Conservation (phyloP, 2,113 vertebrate genomes). For the Zeus faber region DNA sequence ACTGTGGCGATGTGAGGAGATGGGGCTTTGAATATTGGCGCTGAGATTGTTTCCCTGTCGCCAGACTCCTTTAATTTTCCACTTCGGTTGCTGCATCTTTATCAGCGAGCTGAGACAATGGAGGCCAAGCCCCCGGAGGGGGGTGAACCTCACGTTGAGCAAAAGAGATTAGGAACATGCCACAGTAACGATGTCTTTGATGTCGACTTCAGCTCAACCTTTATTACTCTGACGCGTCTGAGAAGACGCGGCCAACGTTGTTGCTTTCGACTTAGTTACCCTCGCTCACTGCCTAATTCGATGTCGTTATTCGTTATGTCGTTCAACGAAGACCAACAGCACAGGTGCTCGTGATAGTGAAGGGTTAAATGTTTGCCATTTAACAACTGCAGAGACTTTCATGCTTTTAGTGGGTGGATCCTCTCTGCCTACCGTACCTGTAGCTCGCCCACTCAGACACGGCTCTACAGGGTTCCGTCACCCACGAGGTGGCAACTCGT, state of each 20-base stretch:
- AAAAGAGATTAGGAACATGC: slow-evolving; percentile 44
- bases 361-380: background rate
- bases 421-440: background rate
- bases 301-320: background rate
- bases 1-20: background rate
- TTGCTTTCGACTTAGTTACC: too few species aligned
- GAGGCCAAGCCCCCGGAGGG: background rate
- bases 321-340: slow-evolving; percentile 4
- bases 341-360: background rate
- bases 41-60: slow-evolving; percentile 1
- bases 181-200: slow-evolving; percentile 41
- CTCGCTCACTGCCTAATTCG: slow-evolving; percentile 7
- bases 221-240: slow-evolving; percentile 11
- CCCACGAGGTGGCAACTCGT: background rate
- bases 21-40: slow-evolving; percentile 5
- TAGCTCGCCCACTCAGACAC: background rate
- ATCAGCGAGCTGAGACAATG: slow-evolving; percentile 30
- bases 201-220: slow-evolving; percentile 19
- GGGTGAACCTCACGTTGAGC: slow-evolving; percentile 37
- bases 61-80: slow-evolving; percentile 43
- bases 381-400: background rate
- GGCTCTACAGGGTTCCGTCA: background rate
- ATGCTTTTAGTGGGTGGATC: background rate
- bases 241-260: slow-evolving; percentile 1
- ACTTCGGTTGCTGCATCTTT: slow-evolving; percentile 33